Base-by-base conservation (phyloP, 2,888 invertebrate genomes). In the Hypsopygia costalis region DNA sequence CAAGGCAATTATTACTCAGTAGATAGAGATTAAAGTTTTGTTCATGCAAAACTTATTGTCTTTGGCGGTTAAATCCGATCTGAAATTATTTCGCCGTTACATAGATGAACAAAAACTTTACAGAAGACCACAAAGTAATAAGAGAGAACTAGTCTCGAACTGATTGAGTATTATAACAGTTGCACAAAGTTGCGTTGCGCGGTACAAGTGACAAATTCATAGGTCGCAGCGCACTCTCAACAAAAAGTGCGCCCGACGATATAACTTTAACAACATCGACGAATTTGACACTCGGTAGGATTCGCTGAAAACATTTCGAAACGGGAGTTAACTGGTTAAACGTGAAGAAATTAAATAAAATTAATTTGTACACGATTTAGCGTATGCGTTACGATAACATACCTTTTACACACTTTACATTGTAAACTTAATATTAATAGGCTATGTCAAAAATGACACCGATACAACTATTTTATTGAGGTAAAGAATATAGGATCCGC, bases 401-500 rank as follows among this genome's bases (percentile, higher is more conserved):
- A 72, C 63, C 67, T 77, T 74, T 39, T 77, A 77, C 81, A 82
- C 78, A 78, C 72, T 74, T 77, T 74, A 81, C 51, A 73, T 55
- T 55, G 62, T 81, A 81, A 73, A 81, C 85, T 86, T 87, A 87
- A 85, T 62, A 71, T 76, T 86, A 87, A 81, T 87, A 87, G 87
- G 86, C 87, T 85, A 76, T 80, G 87, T 85, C 86, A 81, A 78
- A 74, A 74, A 75, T 77, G 83, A 86, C 85, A 80, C 69, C 66
- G 68, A 77, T 85, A 82, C 72, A 78, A 77, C 82, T 85, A 86
- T 71, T 58, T 69, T 75, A 81, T 73, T 85, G 86, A 87, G 87
- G 87, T 86, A 87, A 83, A 81, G 81, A 80, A 82, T 79, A 80
- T 81, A 86, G 86, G 86, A 87, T 81, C 69, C 73, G 68, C 65